These are phyloP conservation scores for Falco columbarius DNA, from an alignment of 2,797 vertebrate genomes.

Conservation along the genomic window DNA sequence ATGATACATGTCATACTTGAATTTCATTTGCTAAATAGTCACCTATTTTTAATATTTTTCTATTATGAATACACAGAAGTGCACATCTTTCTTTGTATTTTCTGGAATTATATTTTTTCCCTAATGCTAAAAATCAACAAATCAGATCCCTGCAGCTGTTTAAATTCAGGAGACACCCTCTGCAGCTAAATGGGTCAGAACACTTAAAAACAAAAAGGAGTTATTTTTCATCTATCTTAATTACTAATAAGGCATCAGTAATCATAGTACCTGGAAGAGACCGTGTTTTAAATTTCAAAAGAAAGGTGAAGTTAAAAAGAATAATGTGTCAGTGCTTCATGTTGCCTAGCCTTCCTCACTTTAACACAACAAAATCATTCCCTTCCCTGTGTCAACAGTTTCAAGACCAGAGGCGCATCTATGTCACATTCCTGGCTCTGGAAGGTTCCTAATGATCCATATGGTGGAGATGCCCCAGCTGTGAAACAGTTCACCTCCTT, in stretches of 20 bases:
- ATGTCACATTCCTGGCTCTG: background rate
- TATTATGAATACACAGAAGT: background rate
- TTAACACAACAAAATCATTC: background rate
- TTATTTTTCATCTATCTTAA: background rate
- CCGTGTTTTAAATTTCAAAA: background rate
- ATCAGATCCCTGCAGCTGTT: background rate
- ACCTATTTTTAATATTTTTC: background rate
- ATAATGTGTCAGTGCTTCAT: background rate
- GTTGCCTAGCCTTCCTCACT: background rate
- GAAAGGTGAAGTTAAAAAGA: background rate
- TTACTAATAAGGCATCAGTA: background rate
- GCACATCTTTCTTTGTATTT: background rate
- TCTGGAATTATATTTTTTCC: background rate
- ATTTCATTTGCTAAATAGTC: background rate
- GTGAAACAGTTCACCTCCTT: background rate
- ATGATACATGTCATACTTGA: background rate
- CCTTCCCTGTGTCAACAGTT: background rate
- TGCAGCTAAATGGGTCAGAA: background rate
- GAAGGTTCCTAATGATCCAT: background rate
- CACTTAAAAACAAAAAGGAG: rapidly evolving
- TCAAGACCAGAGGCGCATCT: background rate
- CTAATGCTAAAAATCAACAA: background rate
- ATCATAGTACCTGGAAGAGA: background rate
- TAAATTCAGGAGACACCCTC: background rate
- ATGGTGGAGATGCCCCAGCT: background rate